These are phyloP conservation scores for Nephrotoma appendiculata DNA, from an alignment of 2,888 invertebrate species.

Conservation along the genomic window DNA sequence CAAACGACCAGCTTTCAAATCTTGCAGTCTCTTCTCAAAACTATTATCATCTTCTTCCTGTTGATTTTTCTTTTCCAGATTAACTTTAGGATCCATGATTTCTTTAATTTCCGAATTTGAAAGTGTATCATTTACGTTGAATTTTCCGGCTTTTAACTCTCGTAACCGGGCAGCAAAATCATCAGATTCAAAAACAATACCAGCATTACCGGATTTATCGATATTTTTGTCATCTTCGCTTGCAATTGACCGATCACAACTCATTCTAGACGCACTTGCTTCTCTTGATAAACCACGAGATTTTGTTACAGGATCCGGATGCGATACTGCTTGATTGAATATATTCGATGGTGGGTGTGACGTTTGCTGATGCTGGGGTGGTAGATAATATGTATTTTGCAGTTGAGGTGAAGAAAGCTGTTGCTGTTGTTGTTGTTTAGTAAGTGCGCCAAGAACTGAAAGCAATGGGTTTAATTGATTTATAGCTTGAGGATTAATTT, in stretches of 20 bases:
- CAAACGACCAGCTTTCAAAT: not conserved
- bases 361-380: too few relatives aligned
- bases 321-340: not conserved
- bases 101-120: not conserved
- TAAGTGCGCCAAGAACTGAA: not conserved
- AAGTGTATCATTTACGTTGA: not conserved
- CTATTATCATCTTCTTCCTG: not conserved
- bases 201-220: not conserved
- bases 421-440: not conserved
- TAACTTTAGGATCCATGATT: not conserved
- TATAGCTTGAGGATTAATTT: not conserved
- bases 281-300: not conserved
- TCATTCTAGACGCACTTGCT: not conserved
- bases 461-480: not conserved
- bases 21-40: not conserved
- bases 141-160: not conserved
- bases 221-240: not conserved
- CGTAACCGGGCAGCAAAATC: not conserved
- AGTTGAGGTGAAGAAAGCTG: not conserved
- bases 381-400: too few relatives aligned
- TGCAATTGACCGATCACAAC: not conserved
- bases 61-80: not conserved
- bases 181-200: not conserved
- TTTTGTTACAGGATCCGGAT: not conserved
- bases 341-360: not conserved